Conservation (phyloP, 2,113 vertebrate genomes). For the Pyrgilauda ruficollis region DNA sequence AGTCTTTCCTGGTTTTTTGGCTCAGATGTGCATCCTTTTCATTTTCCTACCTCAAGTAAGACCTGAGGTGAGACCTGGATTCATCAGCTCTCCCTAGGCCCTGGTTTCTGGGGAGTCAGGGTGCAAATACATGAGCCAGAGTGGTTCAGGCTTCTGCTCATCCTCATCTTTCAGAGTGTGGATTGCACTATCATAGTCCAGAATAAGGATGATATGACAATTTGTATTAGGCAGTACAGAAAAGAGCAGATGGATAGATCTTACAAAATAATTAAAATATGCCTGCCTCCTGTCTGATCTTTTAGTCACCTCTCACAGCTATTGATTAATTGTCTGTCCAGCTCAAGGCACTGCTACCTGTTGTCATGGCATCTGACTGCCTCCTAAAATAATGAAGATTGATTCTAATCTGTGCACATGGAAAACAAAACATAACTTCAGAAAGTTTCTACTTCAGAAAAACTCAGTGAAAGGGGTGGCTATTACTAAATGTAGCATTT, state of each 20-base stretch:
- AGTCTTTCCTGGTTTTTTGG: background rate
- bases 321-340: background rate
- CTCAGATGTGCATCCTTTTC: background rate
- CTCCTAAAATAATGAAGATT: background rate
- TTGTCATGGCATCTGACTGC: background rate
- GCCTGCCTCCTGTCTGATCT: background rate
- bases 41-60: background rate
- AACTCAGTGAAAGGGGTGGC: background rate
- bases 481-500: background rate
- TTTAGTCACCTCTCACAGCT: background rate
- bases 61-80: background rate
- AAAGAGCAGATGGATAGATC: background rate
- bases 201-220: background rate
- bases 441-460: background rate
- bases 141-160: background rate
- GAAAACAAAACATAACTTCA: background rate
- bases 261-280: background rate
- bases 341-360: background rate
- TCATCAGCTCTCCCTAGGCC: background rate
- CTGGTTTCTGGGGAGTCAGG: background rate
- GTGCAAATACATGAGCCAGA: background rate
- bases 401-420: background rate
- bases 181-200: background rate
- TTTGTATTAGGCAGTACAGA: background rate
- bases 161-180: background rate